Conservation (phyloP, 2,888 invertebrate species). For the Chaetoderma sp. region DNA sequence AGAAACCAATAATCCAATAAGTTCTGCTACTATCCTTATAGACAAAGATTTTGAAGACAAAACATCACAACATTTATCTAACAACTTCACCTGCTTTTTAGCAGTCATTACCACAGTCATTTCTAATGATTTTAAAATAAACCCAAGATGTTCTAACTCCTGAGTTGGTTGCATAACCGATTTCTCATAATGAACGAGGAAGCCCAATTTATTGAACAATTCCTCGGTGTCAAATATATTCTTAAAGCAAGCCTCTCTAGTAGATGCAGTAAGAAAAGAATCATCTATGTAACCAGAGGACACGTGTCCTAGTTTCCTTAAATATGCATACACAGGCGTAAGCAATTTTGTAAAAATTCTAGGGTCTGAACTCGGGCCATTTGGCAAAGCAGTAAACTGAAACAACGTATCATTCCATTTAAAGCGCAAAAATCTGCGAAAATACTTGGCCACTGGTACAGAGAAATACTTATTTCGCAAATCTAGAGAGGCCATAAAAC, state of each 20-base stretch:
- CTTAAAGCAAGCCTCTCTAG: not conserved
- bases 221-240: not conserved
- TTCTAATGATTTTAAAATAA: not conserved
- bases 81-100: not conserved
- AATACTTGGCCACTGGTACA: not conserved
- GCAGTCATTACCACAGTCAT: not conserved
- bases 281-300: conserved; percentile 11
- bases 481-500: conserved; percentile 12
- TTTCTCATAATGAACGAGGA: conserved; percentile 1
- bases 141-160: not conserved
- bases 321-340: not conserved
- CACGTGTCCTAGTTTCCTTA: not conserved
- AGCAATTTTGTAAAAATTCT: conserved; percentile 5
- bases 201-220: not conserved
- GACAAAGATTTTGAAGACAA: not conserved
- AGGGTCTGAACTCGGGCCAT: conserved; percentile 6
- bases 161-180: not conserved
- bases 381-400: conserved; percentile 9
- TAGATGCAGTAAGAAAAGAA: not conserved
- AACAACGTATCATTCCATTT: conserved; percentile 5
- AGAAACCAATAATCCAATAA: not conserved
- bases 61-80: not conserved
- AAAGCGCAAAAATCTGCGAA: conserved; percentile 5
- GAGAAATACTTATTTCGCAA: conserved; percentile 8
- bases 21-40: not conserved